A percentile compares a stretch with the other conserved stretches of the same genome.
Conservation (phyloP, 2,113 vertebrate species). For the Phalacrocorax carbo region DNA sequence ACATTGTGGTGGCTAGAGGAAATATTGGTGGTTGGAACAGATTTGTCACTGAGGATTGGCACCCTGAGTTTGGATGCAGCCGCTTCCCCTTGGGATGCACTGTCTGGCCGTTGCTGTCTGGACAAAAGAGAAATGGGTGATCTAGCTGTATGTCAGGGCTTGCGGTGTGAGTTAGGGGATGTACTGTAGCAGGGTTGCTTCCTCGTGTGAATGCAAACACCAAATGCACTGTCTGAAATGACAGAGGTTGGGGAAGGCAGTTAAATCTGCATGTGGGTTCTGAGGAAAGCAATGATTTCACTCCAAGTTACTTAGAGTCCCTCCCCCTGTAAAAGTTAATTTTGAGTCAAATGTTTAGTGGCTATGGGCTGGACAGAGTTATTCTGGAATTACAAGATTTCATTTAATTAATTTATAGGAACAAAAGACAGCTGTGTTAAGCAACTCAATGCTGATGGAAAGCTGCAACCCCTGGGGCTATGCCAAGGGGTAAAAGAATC, state of each 20-base stretch:
- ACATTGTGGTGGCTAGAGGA: background rate
- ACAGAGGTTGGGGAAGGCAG: background rate
- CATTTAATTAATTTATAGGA: background rate
- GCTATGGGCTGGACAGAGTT: background rate
- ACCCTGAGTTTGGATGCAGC: background rate
- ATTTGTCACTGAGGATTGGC: background rate
- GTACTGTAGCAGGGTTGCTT: background rate
- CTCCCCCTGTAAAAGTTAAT: background rate
- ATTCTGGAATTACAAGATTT: background rate
- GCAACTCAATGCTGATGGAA: background rate
- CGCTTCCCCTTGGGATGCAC: background rate
- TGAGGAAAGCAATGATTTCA: background rate
- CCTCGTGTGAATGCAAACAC: rapidly evolving
- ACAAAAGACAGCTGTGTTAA: background rate
- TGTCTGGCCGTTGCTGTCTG: background rate
- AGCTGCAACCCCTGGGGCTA: background rate
- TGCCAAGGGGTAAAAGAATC: background rate
- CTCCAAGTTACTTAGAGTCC: background rate
- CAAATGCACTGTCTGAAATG: background rate
- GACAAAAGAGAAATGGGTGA: background rate
- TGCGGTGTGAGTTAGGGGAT: background rate
- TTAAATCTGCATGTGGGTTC: background rate
- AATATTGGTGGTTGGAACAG: background rate
- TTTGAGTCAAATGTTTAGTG: background rate
- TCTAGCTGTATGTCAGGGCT: background rate